Evolutionary conservation across 2,888 invertebrate species (phyloP), one percentile per base, ranked within the genome.

Genomic region (Xanthia togata): DNA sequence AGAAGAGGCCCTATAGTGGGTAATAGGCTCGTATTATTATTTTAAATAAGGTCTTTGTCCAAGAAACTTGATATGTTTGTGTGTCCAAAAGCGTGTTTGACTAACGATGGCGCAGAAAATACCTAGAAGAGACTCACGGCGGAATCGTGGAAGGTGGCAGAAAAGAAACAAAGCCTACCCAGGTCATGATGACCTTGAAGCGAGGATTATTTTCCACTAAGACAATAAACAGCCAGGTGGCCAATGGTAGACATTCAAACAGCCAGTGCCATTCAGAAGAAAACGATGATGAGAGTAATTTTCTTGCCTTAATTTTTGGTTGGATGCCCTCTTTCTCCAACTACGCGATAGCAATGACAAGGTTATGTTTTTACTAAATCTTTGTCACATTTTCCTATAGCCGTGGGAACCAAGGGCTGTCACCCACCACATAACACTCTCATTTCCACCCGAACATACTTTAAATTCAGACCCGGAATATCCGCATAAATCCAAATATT

Each of bases 401-500:
- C n/a, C 44, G 23, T 60, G 59, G 35, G 63, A 71, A 72, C 9
- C 11, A n/a, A 50, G 23, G 44, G 14, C 68, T 69, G 81, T 26
- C 31, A 57, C 41, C 9, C 9, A 78, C 9, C 60, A 75, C 69
- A 67, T 4, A 47, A 20, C 31, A n/a, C 12, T 31, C 20, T 44
- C 57, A 78, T 65, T 38, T 60, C 14, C 41, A 35, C 31, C 44
- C 38, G 20, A 73, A 73, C 73, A 82, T 69, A 72, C 78, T 84
- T 80, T 70, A 76, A 76, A 80, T 76, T 81, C 77, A 59, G 57
- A 63, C 68, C 79, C 64, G 38, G 14, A 77, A 71, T 68, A 79
- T 78, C 23, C 78, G 41, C 35, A 85, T 83, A 82, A 87, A 85
- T 88, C 77, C 79, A 71, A 76, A 83, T 74, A 71, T 78, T 73